phyloP scores from a whole-genome alignment of 2,888 invertebrate species.

The Nephrotoma appendiculata region DNA sequence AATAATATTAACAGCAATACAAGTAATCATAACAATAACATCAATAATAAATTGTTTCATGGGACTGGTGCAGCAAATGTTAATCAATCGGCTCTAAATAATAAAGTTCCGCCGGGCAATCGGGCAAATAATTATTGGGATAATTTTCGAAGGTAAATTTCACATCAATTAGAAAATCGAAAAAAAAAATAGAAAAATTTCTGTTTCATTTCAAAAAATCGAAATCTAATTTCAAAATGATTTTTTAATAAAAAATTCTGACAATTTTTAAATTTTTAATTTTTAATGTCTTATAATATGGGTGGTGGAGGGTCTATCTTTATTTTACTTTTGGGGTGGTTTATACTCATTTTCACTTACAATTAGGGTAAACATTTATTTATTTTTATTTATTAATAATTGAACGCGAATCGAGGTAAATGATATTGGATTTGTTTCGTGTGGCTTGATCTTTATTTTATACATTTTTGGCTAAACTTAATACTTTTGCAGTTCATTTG shows the following conservation, averaged over 20 bases:
- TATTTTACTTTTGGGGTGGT: conserved; percentile 4
- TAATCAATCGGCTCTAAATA: conserved; percentile 48
- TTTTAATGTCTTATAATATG: conserved; percentile 8
- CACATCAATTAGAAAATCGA: conserved; percentile 16
- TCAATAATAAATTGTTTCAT: not conserved
- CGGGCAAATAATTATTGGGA: conserved; percentile 90
- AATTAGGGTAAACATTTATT: conserved; percentile 10
- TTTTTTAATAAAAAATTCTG: conserved; percentile 9
- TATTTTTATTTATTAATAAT: conserved; percentile 6
- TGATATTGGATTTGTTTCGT: not conserved
- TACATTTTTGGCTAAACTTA: not conserved
- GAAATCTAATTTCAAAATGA: conserved; percentile 7
- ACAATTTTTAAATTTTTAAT: not conserved
- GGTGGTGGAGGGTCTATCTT: conserved; percentile 10
- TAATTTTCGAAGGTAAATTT: conserved; percentile 72
- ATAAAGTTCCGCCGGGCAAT: conserved; percentile 82
- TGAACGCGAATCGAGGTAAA: not conserved
- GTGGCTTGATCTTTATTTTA: not conserved
- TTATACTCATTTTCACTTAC: conserved; percentile 4
- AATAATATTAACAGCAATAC: conserved; percentile 16
- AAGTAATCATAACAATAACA: conserved; percentile 8
- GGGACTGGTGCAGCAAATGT: conserved; percentile 16
- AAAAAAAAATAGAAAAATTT: not conserved
- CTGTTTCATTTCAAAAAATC: conserved; percentile 4
- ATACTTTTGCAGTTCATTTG: not conserved